phyloP scores from a whole-genome alignment of 2,113 vertebrate species.

The Platichthys flesus region DNA sequence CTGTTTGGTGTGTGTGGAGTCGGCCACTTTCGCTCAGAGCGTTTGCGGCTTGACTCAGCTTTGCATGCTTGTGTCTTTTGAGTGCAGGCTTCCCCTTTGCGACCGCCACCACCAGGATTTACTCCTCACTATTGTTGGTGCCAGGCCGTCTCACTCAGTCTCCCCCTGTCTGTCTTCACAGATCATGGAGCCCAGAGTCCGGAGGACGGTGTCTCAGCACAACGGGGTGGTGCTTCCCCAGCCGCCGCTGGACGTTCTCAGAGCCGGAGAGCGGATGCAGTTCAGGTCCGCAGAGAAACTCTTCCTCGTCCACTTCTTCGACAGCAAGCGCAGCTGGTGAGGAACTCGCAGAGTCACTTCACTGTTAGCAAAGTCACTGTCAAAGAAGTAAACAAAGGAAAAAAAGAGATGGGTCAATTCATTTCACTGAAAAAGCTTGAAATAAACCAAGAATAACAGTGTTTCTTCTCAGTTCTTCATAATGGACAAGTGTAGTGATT shows the following conservation, averaged over 20 bases:
- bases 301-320: constrained; percentile 95
- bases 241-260: constrained; percentile 90
- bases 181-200: constrained; percentile 93
- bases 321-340: constrained; percentile 97
- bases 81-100: not conserved
- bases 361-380: not conserved
- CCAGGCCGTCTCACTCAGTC: constrained; percentile 2
- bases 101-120: constrained; percentile 26
- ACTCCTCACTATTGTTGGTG: not conserved
- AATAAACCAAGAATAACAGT: too few relatives aligned
- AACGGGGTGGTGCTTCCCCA: constrained; percentile 89
- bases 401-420: not conserved
- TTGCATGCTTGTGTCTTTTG: constrained; percentile 43
- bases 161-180: constrained; percentile 53
- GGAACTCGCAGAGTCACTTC: constrained; percentile 35
- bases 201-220: constrained; percentile 85
- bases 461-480: too few relatives aligned
- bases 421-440: too few relatives aligned
- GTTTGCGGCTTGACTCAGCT: constrained; percentile 12
- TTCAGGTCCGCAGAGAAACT: constrained; percentile 95
- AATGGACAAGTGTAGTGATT: too few relatives aligned
- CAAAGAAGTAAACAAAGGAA: not conserved
- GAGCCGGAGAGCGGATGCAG: constrained; percentile 96
- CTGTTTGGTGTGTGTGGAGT: constrained; percentile 44
- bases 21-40: constrained; percentile 30